A percentile compares a stretch with the other conserved stretches of the same genome.
phyloP scores from a whole-genome alignment of 1,140 invertebrate genomes.

The Trichonephila clavata region DNA sequence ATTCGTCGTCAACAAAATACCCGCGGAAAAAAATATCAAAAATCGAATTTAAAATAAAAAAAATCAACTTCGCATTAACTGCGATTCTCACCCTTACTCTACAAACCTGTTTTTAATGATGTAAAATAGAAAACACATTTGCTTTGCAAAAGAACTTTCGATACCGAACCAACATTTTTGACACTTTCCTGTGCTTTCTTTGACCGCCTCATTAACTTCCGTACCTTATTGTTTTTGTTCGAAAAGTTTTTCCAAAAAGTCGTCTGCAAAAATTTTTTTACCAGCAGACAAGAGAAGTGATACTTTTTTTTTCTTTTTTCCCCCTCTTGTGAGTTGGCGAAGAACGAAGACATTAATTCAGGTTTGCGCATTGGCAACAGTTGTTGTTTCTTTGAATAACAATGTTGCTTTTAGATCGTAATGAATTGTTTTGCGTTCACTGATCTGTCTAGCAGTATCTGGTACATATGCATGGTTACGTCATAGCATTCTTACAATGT shows the following conservation, averaged over 20 bases:
- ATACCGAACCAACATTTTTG: constrained; percentile 18
- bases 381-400: constrained; percentile 41
- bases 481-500: neutral
- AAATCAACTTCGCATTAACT: neutral
- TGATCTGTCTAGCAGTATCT: constrained; percentile 6
- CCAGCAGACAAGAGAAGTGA: constrained; percentile 29
- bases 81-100: neutral
- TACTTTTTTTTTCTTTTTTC: neutral
- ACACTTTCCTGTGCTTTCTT: neutral
- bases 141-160: neutral
- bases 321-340: neutral
- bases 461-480: constrained; percentile 37
- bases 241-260: neutral
- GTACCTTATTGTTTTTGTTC: neutral
- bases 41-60: neutral
- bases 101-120: constrained; percentile 40
- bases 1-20: constrained; percentile 8
- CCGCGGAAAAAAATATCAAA: neutral
- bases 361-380: constrained; percentile 29
- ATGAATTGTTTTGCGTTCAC: constrained; percentile 24
- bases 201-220: constrained; percentile 11
- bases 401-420: constrained; percentile 25
- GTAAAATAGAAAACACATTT: constrained; percentile 21
- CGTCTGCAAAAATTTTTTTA: constrained; percentile 7
- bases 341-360: constrained; percentile 37